Evolutionary conservation across 2,113 vertebrate species (phyloP).

Genomic region (Larimichthys polyactis): DNA sequence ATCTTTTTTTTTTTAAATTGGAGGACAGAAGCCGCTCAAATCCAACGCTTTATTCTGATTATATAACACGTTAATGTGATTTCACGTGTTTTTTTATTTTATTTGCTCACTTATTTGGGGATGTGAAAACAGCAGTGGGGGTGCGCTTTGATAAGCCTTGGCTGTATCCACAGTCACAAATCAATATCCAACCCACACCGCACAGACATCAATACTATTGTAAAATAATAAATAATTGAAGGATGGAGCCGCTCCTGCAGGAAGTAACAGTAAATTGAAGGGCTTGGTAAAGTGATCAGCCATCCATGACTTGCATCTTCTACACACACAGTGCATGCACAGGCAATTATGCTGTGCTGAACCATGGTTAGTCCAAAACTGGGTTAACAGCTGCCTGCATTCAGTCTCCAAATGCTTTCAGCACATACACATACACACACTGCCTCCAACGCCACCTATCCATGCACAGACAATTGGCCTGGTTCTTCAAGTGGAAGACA

Average conservation of each 20-base stretch:
- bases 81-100: background rate
- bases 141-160: background rate
- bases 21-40: background rate
- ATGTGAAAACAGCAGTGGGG: background rate
- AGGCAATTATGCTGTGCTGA: slow-evolving; percentile 56
- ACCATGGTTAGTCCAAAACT: slow-evolving; percentile 55
- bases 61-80: background rate
- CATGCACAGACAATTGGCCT: slow-evolving; percentile 66
- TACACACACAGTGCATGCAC: slow-evolving; percentile 4
- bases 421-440: slow-evolving; percentile 2
- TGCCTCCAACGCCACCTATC: slow-evolving; percentile 34
- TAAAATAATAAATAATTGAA: slow-evolving; percentile 32
- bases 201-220: slow-evolving; percentile 12
- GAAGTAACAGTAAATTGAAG: slow-evolving; percentile 31
- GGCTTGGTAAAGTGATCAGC: slow-evolving; percentile 21
- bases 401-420: slow-evolving; percentile 28
- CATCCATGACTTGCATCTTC: slow-evolving; percentile 47
- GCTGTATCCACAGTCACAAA: slow-evolving; percentile 4
- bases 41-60: background rate
- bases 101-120: background rate
- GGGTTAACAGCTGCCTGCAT: slow-evolving; percentile 68
- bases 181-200: slow-evolving; percentile 1
- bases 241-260: slow-evolving; percentile 25
- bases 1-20: background rate
- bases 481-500: slow-evolving; percentile 69